Evolutionary conservation across 2,888 invertebrate species (phyloP).

Genomic region (Temnothorax unifasciatus): DNA sequence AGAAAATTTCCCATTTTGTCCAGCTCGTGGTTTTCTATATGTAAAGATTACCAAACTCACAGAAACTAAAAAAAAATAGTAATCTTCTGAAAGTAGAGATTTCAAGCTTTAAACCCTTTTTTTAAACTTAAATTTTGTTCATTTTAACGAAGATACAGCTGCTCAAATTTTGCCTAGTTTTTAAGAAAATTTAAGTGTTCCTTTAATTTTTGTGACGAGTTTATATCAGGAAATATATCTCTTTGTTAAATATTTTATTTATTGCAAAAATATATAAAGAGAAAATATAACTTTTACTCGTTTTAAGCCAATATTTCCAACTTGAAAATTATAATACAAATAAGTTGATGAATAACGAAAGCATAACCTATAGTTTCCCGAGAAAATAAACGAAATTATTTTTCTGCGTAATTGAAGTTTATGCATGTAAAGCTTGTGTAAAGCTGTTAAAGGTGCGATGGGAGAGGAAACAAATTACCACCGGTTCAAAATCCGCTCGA

Average conservation of each 20-base stretch:
- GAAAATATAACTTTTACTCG: neutral
- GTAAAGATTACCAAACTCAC: no score
- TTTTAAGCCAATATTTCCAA: neutral
- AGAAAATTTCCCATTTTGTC: no score
- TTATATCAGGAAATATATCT: neutral
- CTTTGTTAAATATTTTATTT: constrained; percentile 11
- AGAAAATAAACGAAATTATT: neutral
- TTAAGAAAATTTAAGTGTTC: no score
- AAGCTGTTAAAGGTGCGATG: neutral
- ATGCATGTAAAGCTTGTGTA: neutral
- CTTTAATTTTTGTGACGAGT: no score
- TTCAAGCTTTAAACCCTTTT: no score
- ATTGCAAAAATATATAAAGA: neutral
- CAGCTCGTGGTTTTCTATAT: no score
- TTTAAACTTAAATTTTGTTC: no score
- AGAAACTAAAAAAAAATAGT: no score
- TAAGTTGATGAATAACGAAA: neutral
- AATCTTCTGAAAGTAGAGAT: no score
- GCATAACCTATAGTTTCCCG: neutral
- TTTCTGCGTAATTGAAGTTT: neutral
- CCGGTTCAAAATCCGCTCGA: neutral
- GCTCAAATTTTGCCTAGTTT: no score
- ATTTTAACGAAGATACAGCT: no score
- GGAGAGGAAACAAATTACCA: neutral
- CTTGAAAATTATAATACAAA: neutral